phyloP scores from a whole-genome alignment of 1,140 invertebrate genomes.

The Pachypeltis micranthus region DNA sequence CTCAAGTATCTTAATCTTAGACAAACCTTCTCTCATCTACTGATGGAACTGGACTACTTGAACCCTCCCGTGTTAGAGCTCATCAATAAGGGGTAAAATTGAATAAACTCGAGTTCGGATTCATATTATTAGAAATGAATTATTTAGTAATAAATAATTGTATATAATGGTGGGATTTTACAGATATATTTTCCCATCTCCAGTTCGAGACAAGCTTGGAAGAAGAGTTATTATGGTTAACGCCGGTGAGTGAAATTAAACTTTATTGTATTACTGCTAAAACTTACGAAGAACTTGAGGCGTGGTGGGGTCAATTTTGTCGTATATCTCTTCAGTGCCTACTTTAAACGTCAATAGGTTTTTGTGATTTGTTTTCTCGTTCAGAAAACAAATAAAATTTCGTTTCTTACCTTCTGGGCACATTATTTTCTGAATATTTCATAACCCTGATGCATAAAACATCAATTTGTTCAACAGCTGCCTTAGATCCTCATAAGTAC shows the following conservation, averaged over 20 bases:
- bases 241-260: conserved; percentile 47
- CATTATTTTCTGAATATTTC: too few species aligned
- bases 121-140: background rate
- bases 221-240: conserved; percentile 54
- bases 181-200: conserved; percentile 57
- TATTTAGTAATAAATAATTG: conserved; percentile 4
- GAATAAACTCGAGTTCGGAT: background rate
- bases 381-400: too few species aligned
- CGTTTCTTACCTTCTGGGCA: too few species aligned
- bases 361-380: too few species aligned
- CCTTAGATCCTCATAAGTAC: conserved; percentile 50
- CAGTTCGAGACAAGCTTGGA: conserved; percentile 53
- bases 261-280: too few species aligned
- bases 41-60: conserved; percentile 50
- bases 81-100: conserved; percentile 23
- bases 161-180: too few species aligned
- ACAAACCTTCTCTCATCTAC: conserved; percentile 48
- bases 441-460: too few species aligned
- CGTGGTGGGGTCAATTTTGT: too few species aligned
- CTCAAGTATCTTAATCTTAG: conserved; percentile 66
- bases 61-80: conserved; percentile 40
- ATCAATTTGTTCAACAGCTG: too few species aligned
- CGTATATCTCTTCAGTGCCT: too few species aligned
- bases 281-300: too few species aligned
- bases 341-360: too few species aligned